Evolutionary conservation across 2,888 invertebrate species (phyloP).

Genomic region (Pilophorus perplexus): DNA sequence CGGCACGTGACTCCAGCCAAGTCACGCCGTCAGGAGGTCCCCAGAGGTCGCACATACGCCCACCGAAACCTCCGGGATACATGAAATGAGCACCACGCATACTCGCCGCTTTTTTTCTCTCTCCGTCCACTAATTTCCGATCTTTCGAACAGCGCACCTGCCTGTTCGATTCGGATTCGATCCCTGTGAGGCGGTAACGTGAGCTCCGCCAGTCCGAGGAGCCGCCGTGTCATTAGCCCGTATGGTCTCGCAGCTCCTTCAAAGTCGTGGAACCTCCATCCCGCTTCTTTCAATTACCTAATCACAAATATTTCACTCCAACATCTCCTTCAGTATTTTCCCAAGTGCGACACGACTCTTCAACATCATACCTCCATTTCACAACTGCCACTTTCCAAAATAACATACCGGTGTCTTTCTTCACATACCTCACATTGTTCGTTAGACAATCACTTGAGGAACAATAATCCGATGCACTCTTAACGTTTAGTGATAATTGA

Average conservation of each 20-base stretch:
- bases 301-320: constrained; percentile 32
- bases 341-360: background rate
- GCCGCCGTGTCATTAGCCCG: constrained; percentile 18
- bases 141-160: background rate
- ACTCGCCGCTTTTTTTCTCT: too few relatives aligned
- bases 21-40: constrained; percentile 21
- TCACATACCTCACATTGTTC: background rate
- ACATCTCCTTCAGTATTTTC: background rate
- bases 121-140: constrained; percentile 14
- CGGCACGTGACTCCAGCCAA: constrained; percentile 19
- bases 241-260: constrained; percentile 23
- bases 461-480: too few relatives aligned
- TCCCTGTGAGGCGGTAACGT: background rate
- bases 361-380: background rate
- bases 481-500: too few relatives aligned
- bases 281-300: constrained; percentile 36
- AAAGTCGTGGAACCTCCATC: constrained; percentile 2
- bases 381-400: background rate
- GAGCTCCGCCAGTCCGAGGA: constrained; percentile 4
- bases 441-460: too few relatives aligned
- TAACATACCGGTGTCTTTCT: background rate
- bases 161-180: too few relatives aligned
- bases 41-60: constrained; percentile 24
- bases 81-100: constrained; percentile 28
- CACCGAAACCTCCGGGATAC: background rate